phyloP scores from a whole-genome alignment of 2,888 invertebrate species.

The Eucriotettix oculatus region DNA sequence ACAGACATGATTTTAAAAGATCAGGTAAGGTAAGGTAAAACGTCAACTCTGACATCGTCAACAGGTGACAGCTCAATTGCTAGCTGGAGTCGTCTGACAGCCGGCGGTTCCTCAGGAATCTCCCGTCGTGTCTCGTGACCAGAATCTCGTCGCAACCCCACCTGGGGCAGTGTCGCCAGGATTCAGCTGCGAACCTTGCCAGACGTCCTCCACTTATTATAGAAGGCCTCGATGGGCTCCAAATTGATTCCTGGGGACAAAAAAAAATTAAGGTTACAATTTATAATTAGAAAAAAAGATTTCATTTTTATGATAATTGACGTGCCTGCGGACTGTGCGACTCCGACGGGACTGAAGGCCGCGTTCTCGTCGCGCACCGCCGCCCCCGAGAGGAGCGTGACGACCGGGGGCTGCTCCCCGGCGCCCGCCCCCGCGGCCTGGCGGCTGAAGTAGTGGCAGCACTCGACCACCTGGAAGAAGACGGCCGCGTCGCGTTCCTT shows the following conservation, averaged over 20 bases:
- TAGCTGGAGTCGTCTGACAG: too few species aligned
- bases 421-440: constrained; percentile 32
- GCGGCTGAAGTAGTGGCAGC: constrained; percentile 57
- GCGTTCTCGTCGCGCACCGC: constrained; percentile 18
- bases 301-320: constrained; percentile 5
- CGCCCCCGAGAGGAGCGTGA: constrained; percentile 61
- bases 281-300: neutral
- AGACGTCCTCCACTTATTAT: constrained; percentile 68
- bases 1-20: too few species aligned
- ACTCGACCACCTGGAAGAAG: constrained; percentile 45
- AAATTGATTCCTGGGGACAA: constrained; percentile 59
- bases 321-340: constrained; percentile 52
- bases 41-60: too few species aligned
- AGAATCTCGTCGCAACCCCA: too few species aligned
- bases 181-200: constrained; percentile 45
- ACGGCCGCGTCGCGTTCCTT: constrained; percentile 52
- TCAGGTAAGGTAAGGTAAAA: too few species aligned
- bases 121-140: too few species aligned
- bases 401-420: constrained; percentile 37
- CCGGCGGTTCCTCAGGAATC: too few species aligned
- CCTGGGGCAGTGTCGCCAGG: too few species aligned
- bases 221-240: constrained; percentile 68
- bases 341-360: constrained; percentile 57
- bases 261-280: constrained; percentile 1
- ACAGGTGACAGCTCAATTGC: too few species aligned